These are phyloP conservation scores for Calosoma granatense DNA, from an alignment of 1,140 invertebrate species.

Conservation along the genomic window DNA sequence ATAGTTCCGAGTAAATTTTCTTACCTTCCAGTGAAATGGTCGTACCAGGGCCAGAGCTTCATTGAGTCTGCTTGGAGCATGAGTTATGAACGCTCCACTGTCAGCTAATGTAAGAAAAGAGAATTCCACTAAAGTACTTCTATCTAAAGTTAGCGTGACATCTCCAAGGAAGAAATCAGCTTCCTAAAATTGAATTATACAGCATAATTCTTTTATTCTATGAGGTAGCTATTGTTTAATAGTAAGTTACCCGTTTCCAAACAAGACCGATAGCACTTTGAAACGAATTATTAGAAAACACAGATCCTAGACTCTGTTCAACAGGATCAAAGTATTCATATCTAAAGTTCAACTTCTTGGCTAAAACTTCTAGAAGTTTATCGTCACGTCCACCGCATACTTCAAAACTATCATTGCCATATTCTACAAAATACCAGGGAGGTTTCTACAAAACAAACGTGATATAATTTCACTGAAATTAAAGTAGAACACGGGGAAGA, in stretches of 20 bases:
- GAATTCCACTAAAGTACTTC: conserved; percentile 54
- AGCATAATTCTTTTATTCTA: background rate
- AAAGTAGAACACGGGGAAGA: background rate
- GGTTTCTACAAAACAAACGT: conserved; percentile 44
- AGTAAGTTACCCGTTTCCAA: conserved; percentile 46
- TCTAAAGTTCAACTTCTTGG: conserved; percentile 56
- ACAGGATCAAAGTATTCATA: conserved; percentile 57
- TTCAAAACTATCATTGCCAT: conserved; percentile 46
- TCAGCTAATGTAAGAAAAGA: conserved; percentile 60
- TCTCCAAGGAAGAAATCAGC: conserved; percentile 60
- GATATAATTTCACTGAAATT: conserved; percentile 6
- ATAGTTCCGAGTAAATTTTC: background rate
- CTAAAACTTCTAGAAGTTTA: conserved; percentile 46
- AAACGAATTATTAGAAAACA: conserved; percentile 48
- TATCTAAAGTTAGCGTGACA: conserved; percentile 55
- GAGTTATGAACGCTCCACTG: conserved; percentile 58
- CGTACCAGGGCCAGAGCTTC: conserved; percentile 57
- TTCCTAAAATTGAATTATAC: conserved; percentile 36
- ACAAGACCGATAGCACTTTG: conserved; percentile 57
- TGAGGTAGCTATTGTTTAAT: background rate
- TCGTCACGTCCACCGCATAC: conserved; percentile 57
- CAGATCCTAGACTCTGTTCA: conserved; percentile 53
- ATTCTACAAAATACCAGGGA: conserved; percentile 59
- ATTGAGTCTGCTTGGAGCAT: conserved; percentile 53
- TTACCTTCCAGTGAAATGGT: conserved; percentile 55